Conservation (phyloP, 2,797 vertebrate genomes). For the Triplophysa yarkandensis region DNA sequence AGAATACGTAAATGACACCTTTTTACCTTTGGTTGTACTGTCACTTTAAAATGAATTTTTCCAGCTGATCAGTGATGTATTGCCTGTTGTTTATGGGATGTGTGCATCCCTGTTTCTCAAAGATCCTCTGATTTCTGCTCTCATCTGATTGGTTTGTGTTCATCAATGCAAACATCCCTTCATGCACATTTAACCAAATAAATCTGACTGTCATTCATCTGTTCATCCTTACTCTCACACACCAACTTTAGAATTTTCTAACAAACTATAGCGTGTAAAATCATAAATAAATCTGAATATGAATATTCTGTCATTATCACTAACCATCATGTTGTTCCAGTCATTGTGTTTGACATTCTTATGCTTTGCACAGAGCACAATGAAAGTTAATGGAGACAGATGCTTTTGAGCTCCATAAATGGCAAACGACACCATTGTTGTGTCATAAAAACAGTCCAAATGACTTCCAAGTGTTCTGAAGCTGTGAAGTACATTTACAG, state of each 20-base stretch:
- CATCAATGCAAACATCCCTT: not conserved
- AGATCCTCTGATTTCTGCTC: conserved; percentile 8
- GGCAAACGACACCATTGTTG: not conserved
- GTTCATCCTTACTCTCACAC: conserved; percentile 8
- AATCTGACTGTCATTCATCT: not conserved
- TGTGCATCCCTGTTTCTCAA: not conserved
- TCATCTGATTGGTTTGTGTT: not conserved
- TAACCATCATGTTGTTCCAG: not conserved
- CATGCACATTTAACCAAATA: not conserved
- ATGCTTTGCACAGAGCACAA: not conserved
- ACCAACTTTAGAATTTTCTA: not conserved
- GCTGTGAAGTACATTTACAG: not conserved
- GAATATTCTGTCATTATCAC: not conserved
- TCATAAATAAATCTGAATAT: not conserved
- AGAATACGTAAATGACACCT: no score
- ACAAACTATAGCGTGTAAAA: not conserved
- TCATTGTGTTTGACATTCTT: not conserved
- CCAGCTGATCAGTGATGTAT: not conserved
- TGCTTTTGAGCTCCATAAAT: not conserved
- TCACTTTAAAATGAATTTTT: no score
- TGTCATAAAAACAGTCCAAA: not conserved
- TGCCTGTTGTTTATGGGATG: not conserved
- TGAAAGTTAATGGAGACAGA: not conserved
- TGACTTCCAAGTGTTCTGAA: not conserved
- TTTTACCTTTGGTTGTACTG: no score